Percentiles rank a stretch among this genome's conserved stretches.
phyloP scores from a whole-genome alignment of 2,888 invertebrate genomes.

The Phortica okadai region DNA sequence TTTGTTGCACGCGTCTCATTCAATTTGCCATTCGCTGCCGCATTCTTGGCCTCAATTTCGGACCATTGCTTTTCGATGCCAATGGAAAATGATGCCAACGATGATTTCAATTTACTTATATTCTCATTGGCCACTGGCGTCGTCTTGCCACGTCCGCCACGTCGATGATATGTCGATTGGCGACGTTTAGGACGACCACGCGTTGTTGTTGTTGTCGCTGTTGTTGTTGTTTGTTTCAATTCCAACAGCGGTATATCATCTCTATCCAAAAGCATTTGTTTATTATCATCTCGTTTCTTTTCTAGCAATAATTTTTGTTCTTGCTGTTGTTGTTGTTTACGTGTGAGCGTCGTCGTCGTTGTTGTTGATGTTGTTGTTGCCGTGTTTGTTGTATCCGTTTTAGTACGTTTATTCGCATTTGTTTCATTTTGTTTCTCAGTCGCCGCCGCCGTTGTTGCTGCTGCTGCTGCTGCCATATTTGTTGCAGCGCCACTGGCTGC shows the following conservation, averaged over 20 bases:
- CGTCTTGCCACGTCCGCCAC: slow-evolving; percentile 65
- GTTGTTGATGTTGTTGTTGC: slow-evolving; percentile 1
- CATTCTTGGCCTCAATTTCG: slow-evolving; percentile 57
- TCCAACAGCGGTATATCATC: slow-evolving; percentile 14
- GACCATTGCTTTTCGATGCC: slow-evolving; percentile 70
- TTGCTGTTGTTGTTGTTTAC: background rate
- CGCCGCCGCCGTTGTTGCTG: background rate
- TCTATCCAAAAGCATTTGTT: slow-evolving; percentile 27
- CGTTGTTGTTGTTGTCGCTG: background rate
- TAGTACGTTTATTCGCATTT: slow-evolving; percentile 36
- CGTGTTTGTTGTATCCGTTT: slow-evolving; percentile 22
- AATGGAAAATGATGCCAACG: slow-evolving; percentile 74
- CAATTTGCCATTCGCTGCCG: slow-evolving; percentile 40
- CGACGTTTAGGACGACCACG: slow-evolving; percentile 54
- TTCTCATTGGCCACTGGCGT: slow-evolving; percentile 67
- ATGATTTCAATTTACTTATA: slow-evolving; percentile 72
- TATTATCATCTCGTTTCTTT: too few species aligned
- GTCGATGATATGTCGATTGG: slow-evolving; percentile 59
- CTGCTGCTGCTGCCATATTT: slow-evolving; percentile 24
- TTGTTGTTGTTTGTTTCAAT: slow-evolving; percentile 35
- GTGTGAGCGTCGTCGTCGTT: background rate
- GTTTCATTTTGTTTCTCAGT: slow-evolving; percentile 47
- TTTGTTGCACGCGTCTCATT: background rate
- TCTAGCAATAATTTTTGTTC: background rate
- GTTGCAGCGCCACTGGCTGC: slow-evolving; percentile 47